Evolutionary conservation across 2,113 vertebrate genomes (phyloP).

Genomic region (Hiodon alosoides): DNA sequence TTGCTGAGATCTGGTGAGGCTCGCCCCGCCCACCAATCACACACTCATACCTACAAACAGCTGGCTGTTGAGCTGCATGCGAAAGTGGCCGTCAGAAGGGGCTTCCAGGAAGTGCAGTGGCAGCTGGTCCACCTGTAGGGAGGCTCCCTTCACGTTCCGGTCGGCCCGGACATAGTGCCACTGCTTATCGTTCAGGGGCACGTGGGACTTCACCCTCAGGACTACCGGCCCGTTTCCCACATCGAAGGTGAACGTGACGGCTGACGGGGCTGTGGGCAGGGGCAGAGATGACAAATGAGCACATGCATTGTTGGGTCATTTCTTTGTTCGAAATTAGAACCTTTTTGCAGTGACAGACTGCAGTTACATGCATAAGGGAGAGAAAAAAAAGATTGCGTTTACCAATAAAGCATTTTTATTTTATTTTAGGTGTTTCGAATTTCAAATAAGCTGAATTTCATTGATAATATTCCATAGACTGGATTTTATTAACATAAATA

Average conservation of each 20-base stretch:
- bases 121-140: conserved; percentile 84
- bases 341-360: not conserved
- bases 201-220: conserved; percentile 71
- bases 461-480: too few species aligned
- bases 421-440: too few species aligned
- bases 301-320: too few species aligned
- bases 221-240: conserved; percentile 81
- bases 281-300: not conserved
- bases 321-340: too few species aligned
- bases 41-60: conserved; percentile 83
- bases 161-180: conserved; percentile 87
- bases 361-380: too few species aligned
- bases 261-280: conserved; percentile 70
- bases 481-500: too few species aligned
- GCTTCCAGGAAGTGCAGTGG: conserved; percentile 71
- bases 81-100: conserved; percentile 74
- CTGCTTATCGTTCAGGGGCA: conserved; percentile 84
- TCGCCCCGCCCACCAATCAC: too few species aligned
- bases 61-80: conserved; percentile 82
- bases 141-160: conserved; percentile 84
- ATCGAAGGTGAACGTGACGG: conserved; percentile 84
- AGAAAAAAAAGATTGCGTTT: too few species aligned
- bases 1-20: too few species aligned
- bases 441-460: too few species aligned
- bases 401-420: too few species aligned